Evolutionary conservation across 2,113 vertebrate genomes (phyloP).

Genomic region (Lepus americanus): DNA sequence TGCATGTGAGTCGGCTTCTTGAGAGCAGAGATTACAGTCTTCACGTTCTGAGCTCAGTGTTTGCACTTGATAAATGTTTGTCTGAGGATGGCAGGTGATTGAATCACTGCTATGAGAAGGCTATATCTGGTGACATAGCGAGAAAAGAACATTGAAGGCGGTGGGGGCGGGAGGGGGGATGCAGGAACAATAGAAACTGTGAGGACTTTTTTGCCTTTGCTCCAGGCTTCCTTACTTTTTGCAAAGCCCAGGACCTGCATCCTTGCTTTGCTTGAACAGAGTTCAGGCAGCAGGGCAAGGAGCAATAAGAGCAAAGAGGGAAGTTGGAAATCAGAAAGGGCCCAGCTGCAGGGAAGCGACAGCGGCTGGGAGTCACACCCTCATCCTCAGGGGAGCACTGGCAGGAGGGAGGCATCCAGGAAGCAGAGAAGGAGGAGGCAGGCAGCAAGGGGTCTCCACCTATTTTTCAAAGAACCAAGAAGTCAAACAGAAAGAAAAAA

Average conservation of each 20-base stretch:
- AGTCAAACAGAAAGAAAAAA: slow-evolving; percentile 63
- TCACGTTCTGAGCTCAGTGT: slow-evolving; percentile 25
- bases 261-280: not conserved
- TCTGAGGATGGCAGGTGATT: not conserved
- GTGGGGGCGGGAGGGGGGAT: too few relatives aligned
- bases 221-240: not conserved
- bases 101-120: not conserved
- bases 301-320: not conserved
- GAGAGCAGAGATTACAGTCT: not conserved
- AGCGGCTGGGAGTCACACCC: not conserved
- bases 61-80: not conserved
- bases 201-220: not conserved
- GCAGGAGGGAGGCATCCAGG: not conserved
- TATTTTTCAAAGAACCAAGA: slow-evolving; percentile 68
- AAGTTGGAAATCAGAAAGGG: slow-evolving; percentile 58
- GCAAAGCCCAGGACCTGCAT: not conserved
- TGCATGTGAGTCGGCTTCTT: not conserved
- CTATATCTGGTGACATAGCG: not conserved
- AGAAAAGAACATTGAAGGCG: not conserved
- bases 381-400: not conserved
- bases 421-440: not conserved
- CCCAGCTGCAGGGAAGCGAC: not conserved
- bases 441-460: not conserved
- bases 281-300: slow-evolving; percentile 11
- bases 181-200: not conserved